These are phyloP conservation scores for Phalacrocorax aristotelis DNA, from an alignment of 2,113 vertebrate species.

Conservation along the genomic window DNA sequence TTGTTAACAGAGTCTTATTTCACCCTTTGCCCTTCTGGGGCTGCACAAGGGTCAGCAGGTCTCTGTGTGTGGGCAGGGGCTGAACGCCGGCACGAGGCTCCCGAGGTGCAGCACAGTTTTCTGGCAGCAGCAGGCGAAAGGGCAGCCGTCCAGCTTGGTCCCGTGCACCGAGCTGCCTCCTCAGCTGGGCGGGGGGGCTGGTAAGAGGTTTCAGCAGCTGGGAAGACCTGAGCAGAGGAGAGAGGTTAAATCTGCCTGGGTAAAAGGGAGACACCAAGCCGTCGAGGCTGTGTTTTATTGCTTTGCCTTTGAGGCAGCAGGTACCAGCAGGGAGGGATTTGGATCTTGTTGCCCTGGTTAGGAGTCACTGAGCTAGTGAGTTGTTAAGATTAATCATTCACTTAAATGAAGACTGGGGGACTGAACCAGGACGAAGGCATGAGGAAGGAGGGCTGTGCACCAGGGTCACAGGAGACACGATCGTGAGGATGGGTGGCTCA, in stretches of 20 bases:
- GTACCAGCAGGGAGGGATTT: neutral
- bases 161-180: accelerated
- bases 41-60: neutral
- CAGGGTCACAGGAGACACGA: neutral
- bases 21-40: neutral
- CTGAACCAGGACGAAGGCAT: neutral
- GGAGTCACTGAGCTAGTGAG: neutral
- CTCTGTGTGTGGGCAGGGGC: neutral
- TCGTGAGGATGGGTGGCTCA: accelerated
- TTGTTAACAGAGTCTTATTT: neutral
- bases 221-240: neutral
- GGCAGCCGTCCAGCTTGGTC: neutral
- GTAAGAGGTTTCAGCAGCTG: neutral
- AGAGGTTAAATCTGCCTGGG: neutral
- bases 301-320: neutral
- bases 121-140: neutral
- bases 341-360: neutral
- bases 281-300: neutral
- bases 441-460: neutral
- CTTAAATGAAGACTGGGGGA: neutral
- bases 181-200: neutral
- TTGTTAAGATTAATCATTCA: neutral
- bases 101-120: accelerated
- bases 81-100: accelerated
- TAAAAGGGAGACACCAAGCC: neutral